Percentiles rank a stretch among this genome's conserved stretches.
Conservation (phyloP, 2,113 vertebrate genomes). For the Pandion haliaetus region DNA sequence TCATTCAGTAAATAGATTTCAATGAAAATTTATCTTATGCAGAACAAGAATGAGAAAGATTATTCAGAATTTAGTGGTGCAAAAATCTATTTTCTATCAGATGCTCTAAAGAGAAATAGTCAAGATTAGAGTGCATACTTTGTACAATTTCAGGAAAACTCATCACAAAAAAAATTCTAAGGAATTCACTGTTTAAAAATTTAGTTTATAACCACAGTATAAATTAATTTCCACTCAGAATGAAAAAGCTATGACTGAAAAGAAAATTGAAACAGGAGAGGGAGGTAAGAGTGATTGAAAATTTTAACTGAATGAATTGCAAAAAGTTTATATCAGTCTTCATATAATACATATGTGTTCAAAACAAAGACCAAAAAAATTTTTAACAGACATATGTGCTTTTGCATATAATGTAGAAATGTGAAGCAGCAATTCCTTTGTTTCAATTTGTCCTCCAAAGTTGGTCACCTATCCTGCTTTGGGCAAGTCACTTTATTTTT, state of each 20-base stretch:
- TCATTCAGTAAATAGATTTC: background rate
- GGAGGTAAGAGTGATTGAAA: background rate
- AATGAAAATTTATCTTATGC: background rate
- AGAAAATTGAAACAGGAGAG: background rate
- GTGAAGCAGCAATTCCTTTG: background rate
- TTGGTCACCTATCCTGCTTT: background rate
- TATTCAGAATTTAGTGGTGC: background rate
- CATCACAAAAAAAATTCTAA: background rate
- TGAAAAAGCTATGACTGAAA: background rate
- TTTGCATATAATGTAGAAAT: background rate
- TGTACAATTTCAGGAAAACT: background rate
- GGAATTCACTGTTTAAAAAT: background rate
- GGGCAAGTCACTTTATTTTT: background rate
- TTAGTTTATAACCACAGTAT: background rate
- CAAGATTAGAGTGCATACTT: background rate
- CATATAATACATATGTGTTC: rapidly evolving
- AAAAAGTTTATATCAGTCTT: background rate
- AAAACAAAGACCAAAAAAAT: background rate
- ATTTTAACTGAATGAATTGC: background rate
- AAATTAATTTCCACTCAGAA: background rate
- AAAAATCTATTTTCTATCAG: background rate
- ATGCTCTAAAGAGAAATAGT: background rate
- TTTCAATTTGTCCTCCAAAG: background rate
- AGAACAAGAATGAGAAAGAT: background rate
- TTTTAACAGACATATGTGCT: background rate